Percentiles rank a stretch among this genome's conserved stretches.
Conservation (phyloP, 1,140 invertebrate species). For the Atta colombica region DNA sequence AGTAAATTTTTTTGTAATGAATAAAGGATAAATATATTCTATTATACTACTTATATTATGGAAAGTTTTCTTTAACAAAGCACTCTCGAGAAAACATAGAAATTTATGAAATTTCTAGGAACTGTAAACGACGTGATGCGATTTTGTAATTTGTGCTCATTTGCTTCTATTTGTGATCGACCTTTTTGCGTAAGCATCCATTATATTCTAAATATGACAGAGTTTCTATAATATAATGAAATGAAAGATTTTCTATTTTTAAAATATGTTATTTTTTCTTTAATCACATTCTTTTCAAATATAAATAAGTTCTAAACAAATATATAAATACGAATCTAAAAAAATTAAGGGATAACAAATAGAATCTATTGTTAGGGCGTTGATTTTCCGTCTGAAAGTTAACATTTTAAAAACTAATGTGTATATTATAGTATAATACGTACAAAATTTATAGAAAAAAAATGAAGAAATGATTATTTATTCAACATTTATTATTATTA, state of each 20-base stretch:
- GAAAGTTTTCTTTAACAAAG: neutral
- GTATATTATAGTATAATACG: neutral
- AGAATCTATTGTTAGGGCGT: neutral
- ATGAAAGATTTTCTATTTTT: conserved; percentile 15
- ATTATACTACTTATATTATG: neutral
- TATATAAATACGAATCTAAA: neutral
- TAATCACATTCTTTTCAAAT: neutral
- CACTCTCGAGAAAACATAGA: neutral
- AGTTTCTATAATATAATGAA: conserved; percentile 1
- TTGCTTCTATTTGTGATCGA: conserved; percentile 52
- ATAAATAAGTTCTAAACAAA: conserved; percentile 16
- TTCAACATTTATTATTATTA: conserved; percentile 10
- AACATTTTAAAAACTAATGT: neutral
- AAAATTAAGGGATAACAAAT: neutral
- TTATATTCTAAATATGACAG: conserved; percentile 55
- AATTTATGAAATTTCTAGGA: neutral
- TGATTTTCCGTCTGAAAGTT: neutral
- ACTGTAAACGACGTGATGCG: conserved; percentile 26
- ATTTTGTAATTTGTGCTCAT: conserved; percentile 37
- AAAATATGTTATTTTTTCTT: neutral
- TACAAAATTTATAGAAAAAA: neutral
- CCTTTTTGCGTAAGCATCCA: conserved; percentile 31
- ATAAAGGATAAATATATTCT: neutral
- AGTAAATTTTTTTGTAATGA: no score
- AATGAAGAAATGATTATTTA: neutral